Evolutionary conservation across 2,113 vertebrate genomes (phyloP).

Genomic region (Spheniscus mendiculus): DNA sequence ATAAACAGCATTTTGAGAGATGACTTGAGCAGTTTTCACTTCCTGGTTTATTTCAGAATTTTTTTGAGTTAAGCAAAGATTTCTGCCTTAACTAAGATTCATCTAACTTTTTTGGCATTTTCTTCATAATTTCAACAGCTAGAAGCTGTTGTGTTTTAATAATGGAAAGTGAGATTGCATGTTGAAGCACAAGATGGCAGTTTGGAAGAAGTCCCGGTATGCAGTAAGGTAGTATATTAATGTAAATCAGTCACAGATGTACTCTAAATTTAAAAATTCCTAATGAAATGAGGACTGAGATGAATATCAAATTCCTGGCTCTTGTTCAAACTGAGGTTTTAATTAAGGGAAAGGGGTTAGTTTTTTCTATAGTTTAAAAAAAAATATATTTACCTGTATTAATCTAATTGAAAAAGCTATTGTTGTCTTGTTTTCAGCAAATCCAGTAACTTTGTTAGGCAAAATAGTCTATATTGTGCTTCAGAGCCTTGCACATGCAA

Average conservation of each 20-base stretch:
- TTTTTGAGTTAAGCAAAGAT: neutral
- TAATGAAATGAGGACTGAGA: neutral
- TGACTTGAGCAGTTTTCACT: neutral
- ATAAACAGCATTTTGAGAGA: neutral
- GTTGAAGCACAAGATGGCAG: neutral
- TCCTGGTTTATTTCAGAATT: neutral
- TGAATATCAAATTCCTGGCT: neutral
- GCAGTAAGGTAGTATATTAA: neutral
- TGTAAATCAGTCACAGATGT: neutral
- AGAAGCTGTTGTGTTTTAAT: neutral
- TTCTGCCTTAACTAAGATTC: neutral
- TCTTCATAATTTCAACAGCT: neutral
- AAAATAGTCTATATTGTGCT: constrained; percentile 22
- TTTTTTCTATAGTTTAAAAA: neutral
- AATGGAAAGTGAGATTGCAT: neutral
- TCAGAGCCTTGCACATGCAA: constrained; percentile 24
- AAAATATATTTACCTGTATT: neutral
- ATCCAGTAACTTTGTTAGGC: neutral
- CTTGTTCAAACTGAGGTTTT: neutral
- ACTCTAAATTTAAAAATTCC: neutral
- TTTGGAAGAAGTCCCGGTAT: constrained; percentile 4
- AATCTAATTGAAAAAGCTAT: neutral
- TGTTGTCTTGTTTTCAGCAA: constrained; percentile 2
- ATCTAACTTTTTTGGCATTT: neutral
- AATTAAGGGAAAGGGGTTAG: neutral